Evolutionary conservation across 2,888 invertebrate species (phyloP).

Genomic region (Plagiodera versicolora): DNA sequence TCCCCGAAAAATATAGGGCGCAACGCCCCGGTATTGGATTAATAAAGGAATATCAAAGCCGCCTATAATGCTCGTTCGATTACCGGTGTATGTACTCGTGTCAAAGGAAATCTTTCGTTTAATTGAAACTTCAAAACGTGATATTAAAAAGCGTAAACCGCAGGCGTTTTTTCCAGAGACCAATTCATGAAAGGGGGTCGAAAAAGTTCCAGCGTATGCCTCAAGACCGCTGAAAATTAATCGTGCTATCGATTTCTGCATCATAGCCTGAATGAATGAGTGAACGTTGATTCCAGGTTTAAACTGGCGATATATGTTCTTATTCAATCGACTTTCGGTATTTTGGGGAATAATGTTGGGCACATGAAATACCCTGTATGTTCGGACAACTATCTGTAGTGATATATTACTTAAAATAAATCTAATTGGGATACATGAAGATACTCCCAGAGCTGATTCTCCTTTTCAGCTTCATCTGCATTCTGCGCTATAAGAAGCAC

Average conservation of each 20-base stretch:
- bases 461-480: no score
- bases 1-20: slow-evolving; percentile 45
- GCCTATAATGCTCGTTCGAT: slow-evolving; percentile 39
- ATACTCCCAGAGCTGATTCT: no score
- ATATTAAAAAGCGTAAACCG: slow-evolving; percentile 42
- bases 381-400: no score
- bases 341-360: no score
- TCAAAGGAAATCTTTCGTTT: slow-evolving; percentile 46
- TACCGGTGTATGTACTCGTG: slow-evolving; percentile 43
- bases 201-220: not conserved
- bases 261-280: not conserved
- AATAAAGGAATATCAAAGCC: slow-evolving; percentile 49
- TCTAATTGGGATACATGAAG: no score
- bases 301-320: not conserved
- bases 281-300: not conserved
- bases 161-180: not conserved
- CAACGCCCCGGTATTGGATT: slow-evolving; percentile 49
- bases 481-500: no score
- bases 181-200: not conserved
- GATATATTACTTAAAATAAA: no score
- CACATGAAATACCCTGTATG: no score
- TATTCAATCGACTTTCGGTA: no score
- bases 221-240: not conserved
- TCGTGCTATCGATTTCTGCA: not conserved
- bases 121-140: slow-evolving; percentile 49